Evolutionary conservation across 1,140 invertebrate genomes (phyloP).

Genomic region (Drosophila prosaltans): DNA sequence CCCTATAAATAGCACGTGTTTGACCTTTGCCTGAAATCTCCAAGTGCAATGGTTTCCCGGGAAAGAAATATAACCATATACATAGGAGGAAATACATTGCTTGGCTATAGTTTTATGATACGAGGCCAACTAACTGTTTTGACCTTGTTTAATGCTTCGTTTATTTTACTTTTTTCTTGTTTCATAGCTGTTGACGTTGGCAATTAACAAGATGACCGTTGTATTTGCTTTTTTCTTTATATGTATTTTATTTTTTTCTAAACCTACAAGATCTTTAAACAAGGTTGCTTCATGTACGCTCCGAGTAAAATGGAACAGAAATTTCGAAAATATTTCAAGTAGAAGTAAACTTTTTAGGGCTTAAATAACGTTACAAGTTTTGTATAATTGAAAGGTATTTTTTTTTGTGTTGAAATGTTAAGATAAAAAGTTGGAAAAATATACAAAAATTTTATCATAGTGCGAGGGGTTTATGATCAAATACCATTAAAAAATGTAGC

Average conservation of each 20-base stretch:
- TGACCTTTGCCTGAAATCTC: slow-evolving; percentile 64
- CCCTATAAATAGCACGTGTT: slow-evolving; percentile 77
- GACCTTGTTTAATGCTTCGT: slow-evolving; percentile 57
- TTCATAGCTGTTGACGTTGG: slow-evolving; percentile 61
- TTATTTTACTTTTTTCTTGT: slow-evolving; percentile 1
- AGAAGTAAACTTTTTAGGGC: too few species aligned
- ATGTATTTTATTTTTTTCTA: background rate
- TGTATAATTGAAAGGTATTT: too few species aligned
- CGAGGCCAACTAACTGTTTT: slow-evolving; percentile 34
- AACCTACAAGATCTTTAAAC: background rate
- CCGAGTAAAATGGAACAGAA: background rate
- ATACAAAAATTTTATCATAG: too few species aligned
- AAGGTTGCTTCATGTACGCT: background rate
- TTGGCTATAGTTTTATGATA: slow-evolving; percentile 53
- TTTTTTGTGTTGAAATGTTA: too few species aligned
- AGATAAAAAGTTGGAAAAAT: too few species aligned
- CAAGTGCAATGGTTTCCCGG: slow-evolving; percentile 68
- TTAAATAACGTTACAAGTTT: too few species aligned
- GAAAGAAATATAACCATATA: slow-evolving; percentile 39
- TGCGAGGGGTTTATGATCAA: too few species aligned
- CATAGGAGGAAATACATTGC: slow-evolving; percentile 2
- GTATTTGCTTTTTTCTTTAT: background rate
- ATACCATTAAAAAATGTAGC: too few species aligned
- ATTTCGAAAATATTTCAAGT: too few species aligned
- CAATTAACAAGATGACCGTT: slow-evolving; percentile 48